Evolutionary conservation across 2,888 invertebrate species (phyloP).

Genomic region (Graphium colonna): DNA sequence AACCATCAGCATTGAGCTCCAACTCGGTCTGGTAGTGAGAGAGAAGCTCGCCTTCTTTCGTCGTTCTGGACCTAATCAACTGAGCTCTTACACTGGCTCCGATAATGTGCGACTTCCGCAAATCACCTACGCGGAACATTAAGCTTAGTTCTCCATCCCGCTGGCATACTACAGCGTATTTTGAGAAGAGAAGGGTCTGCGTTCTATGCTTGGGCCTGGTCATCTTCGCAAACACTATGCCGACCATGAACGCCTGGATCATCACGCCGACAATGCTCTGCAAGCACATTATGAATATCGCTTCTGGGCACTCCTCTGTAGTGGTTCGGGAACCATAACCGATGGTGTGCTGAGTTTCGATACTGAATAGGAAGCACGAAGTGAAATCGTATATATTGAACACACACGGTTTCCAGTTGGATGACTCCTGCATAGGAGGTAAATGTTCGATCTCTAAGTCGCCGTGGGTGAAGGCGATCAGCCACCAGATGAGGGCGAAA

Average conservation of each 20-base stretch:
- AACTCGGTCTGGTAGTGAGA: constrained; percentile 91
- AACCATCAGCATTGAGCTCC: constrained; percentile 85
- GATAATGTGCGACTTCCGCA: constrained; percentile 94
- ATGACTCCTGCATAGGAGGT: constrained; percentile 64
- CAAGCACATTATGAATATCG: constrained; percentile 92
- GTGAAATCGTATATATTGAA: constrained; percentile 89
- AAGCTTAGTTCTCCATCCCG: constrained; percentile 90
- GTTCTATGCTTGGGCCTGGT: constrained; percentile 94
- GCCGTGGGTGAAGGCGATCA: constrained; percentile 92
- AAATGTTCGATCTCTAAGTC: constrained; percentile 85
- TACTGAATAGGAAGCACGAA: constrained; percentile 93
- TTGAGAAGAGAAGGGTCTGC: constrained; percentile 93
- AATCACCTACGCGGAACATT: constrained; percentile 94
- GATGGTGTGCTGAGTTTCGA: constrained; percentile 95
- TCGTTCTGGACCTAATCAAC: constrained; percentile 88
- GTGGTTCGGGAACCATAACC: constrained; percentile 93
- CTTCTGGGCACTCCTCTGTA: constrained; percentile 93
- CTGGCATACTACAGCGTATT: constrained; percentile 90
- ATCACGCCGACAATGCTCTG: constrained; percentile 93
- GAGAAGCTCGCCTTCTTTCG: constrained; percentile 91
- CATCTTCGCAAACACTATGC: constrained; percentile 94
- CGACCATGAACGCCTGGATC: constrained; percentile 90
- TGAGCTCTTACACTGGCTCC: constrained; percentile 92
- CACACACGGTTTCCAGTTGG: constrained; percentile 89
- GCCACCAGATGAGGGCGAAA: constrained; percentile 93